Conservation (phyloP, 64 coral and sea anemone species). For the Anthopleura sola region DNA sequence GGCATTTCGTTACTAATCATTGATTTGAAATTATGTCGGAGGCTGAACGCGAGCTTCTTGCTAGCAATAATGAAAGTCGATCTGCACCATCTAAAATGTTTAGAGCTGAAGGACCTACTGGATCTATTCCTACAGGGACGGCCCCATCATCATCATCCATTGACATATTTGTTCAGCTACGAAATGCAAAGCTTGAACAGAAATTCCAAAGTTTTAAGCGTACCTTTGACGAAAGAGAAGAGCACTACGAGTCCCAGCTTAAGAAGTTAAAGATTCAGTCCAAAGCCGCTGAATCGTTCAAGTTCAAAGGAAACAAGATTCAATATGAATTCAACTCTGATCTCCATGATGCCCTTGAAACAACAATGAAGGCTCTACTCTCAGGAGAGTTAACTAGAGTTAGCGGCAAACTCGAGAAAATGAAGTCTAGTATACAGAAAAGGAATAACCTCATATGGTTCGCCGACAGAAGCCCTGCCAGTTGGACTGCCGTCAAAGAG, state of each 20-base stretch:
- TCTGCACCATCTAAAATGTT: background rate
- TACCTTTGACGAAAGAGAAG: slow-evolving; percentile 21
- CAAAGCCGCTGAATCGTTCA: slow-evolving; percentile 33
- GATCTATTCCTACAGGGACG: background rate
- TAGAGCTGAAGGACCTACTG: background rate
- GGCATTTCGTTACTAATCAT: background rate
- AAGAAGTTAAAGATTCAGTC: slow-evolving; percentile 35
- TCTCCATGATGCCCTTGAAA: background rate
- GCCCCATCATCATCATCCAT: background rate
- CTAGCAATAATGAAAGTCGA: background rate
- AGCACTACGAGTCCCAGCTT: background rate
- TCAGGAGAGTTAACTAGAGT: slow-evolving; percentile 19
- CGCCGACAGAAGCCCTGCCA: slow-evolving; percentile 19
- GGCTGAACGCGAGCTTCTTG: background rate
- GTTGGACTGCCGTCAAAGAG: slow-evolving; percentile 29
- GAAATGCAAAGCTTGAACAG: background rate
- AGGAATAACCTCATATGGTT: slow-evolving; percentile 47
- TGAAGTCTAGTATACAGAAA: slow-evolving; percentile 30
- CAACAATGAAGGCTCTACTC: background rate
- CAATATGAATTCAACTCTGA: slow-evolving; percentile 42
- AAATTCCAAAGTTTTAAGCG: slow-evolving; percentile 32
- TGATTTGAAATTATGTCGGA: background rate
- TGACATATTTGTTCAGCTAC: no score
- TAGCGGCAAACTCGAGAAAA: background rate
- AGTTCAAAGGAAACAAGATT: slow-evolving; percentile 51